Percentiles rank a stretch among this genome's conserved stretches.
Conservation (phyloP, 2,113 vertebrate species). For the Nestor notabilis region DNA sequence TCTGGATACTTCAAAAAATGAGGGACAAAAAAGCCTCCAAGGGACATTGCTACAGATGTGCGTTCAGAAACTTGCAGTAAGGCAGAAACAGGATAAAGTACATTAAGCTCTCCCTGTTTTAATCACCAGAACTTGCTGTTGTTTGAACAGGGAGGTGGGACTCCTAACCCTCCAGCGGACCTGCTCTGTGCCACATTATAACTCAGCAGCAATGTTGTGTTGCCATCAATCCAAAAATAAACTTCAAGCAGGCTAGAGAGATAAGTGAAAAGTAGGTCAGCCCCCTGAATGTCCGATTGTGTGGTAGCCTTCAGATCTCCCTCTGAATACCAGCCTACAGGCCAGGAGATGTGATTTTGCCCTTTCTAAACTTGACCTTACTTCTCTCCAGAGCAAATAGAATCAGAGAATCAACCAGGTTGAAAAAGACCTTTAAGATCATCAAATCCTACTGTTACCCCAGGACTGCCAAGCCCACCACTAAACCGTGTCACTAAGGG, state of each 20-base stretch:
- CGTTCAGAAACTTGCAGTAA: neutral
- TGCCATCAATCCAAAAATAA: slow-evolving; percentile 29
- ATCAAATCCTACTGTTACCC: neutral
- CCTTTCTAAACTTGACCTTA: slow-evolving; percentile 32
- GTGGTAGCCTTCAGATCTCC: slow-evolving; percentile 47
- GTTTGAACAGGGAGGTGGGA: neutral
- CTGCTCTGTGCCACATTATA: neutral
- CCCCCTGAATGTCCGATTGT: neutral
- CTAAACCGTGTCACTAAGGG: neutral
- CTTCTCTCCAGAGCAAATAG: neutral
- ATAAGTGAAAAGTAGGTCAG: slow-evolving; percentile 47
- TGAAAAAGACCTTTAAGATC: neutral
- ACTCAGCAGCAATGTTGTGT: neutral
- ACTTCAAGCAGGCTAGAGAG: slow-evolving; percentile 17
- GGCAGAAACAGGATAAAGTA: neutral
- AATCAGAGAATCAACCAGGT: neutral
- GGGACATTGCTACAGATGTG: neutral
- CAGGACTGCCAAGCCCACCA: neutral
- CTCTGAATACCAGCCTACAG: neutral
- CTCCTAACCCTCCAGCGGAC: neutral
- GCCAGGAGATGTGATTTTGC: slow-evolving; percentile 27
- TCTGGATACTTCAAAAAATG: neutral
- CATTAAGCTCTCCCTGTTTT: neutral
- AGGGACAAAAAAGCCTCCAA: neutral
- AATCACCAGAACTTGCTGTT: neutral